Conservation (phyloP, 30 jellyfish, hydroid and myxozoan genomes). For the Pelagia noctiluca region DNA sequence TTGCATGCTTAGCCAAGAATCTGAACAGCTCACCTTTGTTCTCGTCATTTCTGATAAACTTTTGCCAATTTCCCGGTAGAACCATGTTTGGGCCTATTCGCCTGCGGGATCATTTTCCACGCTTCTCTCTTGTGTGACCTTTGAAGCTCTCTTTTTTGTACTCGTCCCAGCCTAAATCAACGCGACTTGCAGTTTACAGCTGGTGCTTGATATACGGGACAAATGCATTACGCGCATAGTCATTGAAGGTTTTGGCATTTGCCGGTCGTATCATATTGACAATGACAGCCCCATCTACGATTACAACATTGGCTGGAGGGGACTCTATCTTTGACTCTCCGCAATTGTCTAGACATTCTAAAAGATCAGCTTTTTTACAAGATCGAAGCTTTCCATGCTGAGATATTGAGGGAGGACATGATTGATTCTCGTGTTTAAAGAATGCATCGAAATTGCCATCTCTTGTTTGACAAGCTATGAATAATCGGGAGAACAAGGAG, state of each 20-base stretch:
- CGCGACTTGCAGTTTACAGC: slow-evolving; percentile 34
- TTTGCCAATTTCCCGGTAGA: slow-evolving; percentile 55
- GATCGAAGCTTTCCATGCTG: slow-evolving; percentile 38
- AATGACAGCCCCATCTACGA: slow-evolving; percentile 44
- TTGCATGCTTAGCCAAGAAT: slow-evolving; percentile 37
- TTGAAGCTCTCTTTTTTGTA: slow-evolving; percentile 50
- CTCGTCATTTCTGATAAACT: slow-evolving; percentile 37
- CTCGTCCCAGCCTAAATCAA: slow-evolving; percentile 56
- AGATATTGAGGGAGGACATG: slow-evolving; percentile 61
- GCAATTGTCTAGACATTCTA: slow-evolving; percentile 26
- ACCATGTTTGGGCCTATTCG: slow-evolving; percentile 3
- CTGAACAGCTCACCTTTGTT: slow-evolving; percentile 48
- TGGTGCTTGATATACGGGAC: slow-evolving; percentile 12
- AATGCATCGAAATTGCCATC: slow-evolving; percentile 48
- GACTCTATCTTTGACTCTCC: slow-evolving; percentile 14
- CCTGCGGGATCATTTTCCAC: slow-evolving; percentile 34
- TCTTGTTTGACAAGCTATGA: slow-evolving; percentile 49
- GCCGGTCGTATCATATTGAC: slow-evolving; percentile 28
- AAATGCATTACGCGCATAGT: slow-evolving; percentile 34
- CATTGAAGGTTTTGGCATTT: slow-evolving; percentile 53
- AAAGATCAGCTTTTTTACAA: slow-evolving; percentile 42
- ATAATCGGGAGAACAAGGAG: slow-evolving; percentile 52
- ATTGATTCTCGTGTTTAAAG: slow-evolving; percentile 47
- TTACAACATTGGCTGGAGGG: slow-evolving; percentile 32
- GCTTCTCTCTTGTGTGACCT: slow-evolving; percentile 63